Conservation (phyloP, 2,113 vertebrate genomes). For the Mystacornis crossleyi region DNA sequence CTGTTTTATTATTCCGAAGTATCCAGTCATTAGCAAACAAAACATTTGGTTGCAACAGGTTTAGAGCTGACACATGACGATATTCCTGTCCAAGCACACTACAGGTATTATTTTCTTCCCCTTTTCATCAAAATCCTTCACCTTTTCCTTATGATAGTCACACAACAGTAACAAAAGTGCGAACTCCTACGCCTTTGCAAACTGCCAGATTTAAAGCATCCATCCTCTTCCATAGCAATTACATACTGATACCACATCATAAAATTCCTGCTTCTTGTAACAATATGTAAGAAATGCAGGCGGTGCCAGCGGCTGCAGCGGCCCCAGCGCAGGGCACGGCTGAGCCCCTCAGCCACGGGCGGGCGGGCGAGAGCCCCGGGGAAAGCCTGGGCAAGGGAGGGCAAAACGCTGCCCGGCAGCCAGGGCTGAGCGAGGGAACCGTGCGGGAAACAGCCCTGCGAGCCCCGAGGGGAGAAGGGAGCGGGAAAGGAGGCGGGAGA, state of each 20-base stretch:
- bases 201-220: background rate
- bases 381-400: background rate
- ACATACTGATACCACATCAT: background rate
- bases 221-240: background rate
- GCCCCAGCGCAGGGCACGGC: background rate
- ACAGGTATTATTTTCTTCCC: background rate
- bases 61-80: background rate
- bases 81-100: background rate
- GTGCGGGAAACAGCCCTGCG: background rate
- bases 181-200: background rate
- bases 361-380: background rate
- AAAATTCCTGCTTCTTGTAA: background rate
- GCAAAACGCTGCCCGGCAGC: background rate
- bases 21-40: background rate
- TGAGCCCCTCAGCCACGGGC: background rate
- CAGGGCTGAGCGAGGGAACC: background rate
- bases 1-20: background rate
- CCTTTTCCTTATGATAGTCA: background rate
- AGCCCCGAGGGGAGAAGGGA: background rate
- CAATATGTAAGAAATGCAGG: background rate
- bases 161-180: background rate
- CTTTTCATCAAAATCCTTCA: background rate
- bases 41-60: background rate
- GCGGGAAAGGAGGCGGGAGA: background rate
- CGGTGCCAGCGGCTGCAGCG: background rate